These are phyloP conservation scores for Steinernema khuongi DNA, from an alignment of 1,140 invertebrate species.

Conservation along the genomic window DNA sequence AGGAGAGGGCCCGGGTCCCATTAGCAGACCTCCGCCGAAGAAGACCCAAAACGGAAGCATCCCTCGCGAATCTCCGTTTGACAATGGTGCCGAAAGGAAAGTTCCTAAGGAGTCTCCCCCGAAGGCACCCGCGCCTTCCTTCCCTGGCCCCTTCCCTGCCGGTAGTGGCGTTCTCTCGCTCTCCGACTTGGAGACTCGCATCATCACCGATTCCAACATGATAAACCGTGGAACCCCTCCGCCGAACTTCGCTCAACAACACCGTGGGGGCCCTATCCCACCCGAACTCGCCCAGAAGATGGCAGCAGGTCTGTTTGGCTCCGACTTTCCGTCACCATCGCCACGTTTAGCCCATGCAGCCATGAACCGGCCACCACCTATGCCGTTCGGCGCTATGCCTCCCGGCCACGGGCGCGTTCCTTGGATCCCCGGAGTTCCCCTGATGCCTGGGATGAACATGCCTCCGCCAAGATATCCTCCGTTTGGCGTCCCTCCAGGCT, in stretches of 20 bases:
- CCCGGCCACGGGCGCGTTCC: neutral
- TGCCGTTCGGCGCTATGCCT: slow-evolving; percentile 13
- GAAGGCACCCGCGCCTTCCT: neutral
- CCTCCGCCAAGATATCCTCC: slow-evolving; percentile 13
- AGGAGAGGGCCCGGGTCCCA: no score
- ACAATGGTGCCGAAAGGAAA: no score
- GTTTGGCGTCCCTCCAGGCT: slow-evolving; percentile 15
- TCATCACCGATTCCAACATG: neutral
- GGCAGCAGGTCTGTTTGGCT: neutral
- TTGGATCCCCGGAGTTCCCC: neutral
- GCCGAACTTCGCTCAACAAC: neutral
- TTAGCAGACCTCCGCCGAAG: neutral
- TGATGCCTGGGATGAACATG: slow-evolving; percentile 4
- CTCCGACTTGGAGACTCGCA: neutral
- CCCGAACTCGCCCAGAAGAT: neutral
- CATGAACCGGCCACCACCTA: neutral
- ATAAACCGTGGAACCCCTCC: neutral
- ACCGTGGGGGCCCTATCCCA: neutral
- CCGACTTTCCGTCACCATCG: neutral
- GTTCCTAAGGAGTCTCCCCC: neutral
- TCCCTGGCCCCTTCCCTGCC: neutral
- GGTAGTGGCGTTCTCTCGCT: neutral
- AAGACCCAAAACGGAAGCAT: neutral
- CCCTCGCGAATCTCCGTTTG: no score
- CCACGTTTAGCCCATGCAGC: neutral